Conservation (phyloP, 2,113 vertebrate species). For the Rhinolophus sinicus region DNA sequence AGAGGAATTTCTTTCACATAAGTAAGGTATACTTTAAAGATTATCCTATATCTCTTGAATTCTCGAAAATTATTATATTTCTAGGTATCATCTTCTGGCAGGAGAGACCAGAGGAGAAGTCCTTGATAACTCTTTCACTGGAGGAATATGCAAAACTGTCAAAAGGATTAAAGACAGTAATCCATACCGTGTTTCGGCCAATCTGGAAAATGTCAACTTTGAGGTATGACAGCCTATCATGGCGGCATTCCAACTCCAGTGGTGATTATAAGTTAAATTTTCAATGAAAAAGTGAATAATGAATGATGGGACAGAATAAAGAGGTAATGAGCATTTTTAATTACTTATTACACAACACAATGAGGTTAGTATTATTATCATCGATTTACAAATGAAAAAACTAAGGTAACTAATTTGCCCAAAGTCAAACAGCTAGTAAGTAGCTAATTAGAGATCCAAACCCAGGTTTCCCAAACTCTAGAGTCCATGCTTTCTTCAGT, state of each 20-base stretch:
- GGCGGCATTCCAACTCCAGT: not conserved
- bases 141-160: constrained; percentile 87
- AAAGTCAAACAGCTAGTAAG: not conserved
- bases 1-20: constrained; percentile 58
- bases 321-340: not conserved
- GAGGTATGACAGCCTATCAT: constrained; percentile 84
- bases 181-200: constrained; percentile 88
- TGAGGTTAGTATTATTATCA: not conserved
- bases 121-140: constrained; percentile 91
- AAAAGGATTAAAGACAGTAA: constrained; percentile 84
- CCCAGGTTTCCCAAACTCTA: not conserved
- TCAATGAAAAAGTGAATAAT: not conserved
- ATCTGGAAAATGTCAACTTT: constrained; percentile 90
- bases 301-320: not conserved
- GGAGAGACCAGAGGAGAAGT: constrained; percentile 89
- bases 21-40: not conserved
- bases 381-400: not conserved
- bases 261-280: not conserved
- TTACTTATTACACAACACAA: not conserved
- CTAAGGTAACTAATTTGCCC: not conserved
- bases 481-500: not conserved
- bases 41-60: constrained; percentile 60
- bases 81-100: constrained; percentile 91
- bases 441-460: not conserved
- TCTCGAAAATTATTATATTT: constrained; percentile 66